phyloP scores from a whole-genome alignment of 2,113 vertebrate species.

The Thermophis baileyi region DNA sequence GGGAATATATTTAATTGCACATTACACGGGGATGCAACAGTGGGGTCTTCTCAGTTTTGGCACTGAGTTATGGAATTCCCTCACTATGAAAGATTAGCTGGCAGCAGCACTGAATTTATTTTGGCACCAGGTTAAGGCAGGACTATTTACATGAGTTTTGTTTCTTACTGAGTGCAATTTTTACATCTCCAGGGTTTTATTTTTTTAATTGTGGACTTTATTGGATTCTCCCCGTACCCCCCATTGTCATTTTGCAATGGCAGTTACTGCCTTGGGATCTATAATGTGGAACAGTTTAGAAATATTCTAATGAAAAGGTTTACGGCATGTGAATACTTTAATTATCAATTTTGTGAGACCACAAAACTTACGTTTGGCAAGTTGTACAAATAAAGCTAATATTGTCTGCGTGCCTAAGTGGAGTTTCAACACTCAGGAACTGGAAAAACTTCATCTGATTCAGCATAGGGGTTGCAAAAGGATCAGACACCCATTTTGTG shows the following conservation, averaged over 20 bases:
- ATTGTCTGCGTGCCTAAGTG: background rate
- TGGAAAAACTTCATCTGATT: background rate
- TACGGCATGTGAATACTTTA: background rate
- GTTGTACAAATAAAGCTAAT: background rate
- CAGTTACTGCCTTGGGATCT: background rate
- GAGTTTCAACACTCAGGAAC: background rate
- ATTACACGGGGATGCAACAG: background rate
- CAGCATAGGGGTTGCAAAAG: background rate
- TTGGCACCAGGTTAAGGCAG: background rate
- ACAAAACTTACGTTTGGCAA: constrained; percentile 10
- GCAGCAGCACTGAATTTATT: background rate
- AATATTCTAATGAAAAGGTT: background rate
- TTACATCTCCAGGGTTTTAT: background rate
- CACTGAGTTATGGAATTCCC: background rate
- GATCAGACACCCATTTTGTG: background rate
- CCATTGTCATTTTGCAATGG: background rate
- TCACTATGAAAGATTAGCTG: background rate
- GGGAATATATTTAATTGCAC: background rate
- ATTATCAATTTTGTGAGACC: background rate
- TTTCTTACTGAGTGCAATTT: background rate
- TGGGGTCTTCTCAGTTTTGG: background rate
- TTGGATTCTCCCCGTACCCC: background rate
- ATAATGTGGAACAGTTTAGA: background rate
- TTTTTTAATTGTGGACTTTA: background rate
- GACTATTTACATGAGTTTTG: background rate